Conservation (phyloP, 2,113 vertebrate species). For the Butorides virescens region DNA sequence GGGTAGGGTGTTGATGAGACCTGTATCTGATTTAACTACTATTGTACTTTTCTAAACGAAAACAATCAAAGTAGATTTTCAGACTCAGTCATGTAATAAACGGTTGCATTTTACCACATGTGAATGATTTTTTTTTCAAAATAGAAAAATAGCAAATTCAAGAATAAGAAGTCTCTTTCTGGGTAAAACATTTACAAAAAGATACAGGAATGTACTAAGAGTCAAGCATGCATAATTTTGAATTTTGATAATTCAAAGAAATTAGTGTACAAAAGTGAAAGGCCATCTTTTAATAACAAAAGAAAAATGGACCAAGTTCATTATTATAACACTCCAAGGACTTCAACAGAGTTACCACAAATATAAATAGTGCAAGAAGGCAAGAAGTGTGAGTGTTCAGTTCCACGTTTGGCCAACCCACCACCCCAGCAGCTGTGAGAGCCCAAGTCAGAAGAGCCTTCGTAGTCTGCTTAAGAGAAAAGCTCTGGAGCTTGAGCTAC, state of each 20-base stretch:
- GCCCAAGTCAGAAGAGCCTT: neutral
- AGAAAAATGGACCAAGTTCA: neutral
- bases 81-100: neutral
- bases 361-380: neutral
- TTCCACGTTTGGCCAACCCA: neutral
- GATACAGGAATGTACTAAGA: neutral
- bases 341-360: neutral
- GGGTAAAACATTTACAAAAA: neutral
- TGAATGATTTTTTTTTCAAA: neutral
- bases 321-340: neutral
- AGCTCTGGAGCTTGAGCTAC: neutral
- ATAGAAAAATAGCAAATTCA: neutral
- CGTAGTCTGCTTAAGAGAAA: neutral
- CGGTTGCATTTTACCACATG: neutral
- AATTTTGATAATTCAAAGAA: neutral
- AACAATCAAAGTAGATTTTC: neutral
- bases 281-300: neutral
- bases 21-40: neutral
- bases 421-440: neutral
- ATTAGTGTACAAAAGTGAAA: neutral
- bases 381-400: neutral
- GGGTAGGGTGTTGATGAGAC: no score
- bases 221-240: neutral
- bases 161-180: neutral
- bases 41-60: neutral